Evolutionary conservation across 1,140 invertebrate genomes (phyloP).

Genomic region (Eubasilissa regina): DNA sequence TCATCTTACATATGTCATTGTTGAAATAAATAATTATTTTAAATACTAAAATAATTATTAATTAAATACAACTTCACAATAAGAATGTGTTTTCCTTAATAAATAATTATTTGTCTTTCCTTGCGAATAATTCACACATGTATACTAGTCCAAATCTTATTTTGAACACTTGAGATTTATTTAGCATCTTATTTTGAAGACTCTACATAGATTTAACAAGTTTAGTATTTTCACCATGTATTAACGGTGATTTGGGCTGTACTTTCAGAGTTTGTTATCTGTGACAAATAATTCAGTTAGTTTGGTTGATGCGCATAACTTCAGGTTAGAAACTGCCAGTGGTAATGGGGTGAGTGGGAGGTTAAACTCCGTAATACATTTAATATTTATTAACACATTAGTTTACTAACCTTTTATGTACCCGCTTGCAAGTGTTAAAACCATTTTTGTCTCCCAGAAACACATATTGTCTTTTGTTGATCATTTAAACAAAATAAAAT

Average conservation of each 20-base stretch:
- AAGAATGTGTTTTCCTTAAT: too few species aligned
- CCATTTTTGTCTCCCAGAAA: conserved; percentile 47
- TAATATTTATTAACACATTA: conserved; percentile 21
- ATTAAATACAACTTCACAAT: too few species aligned
- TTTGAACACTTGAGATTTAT: too few species aligned
- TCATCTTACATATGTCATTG: too few species aligned
- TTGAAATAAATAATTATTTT: too few species aligned
- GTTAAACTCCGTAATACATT: conserved; percentile 34
- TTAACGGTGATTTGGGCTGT: conserved; percentile 56
- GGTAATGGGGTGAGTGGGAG: conserved; percentile 59
- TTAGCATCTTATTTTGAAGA: not conserved
- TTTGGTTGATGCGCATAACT: conserved; percentile 53
- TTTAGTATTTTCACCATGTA: conserved; percentile 3
- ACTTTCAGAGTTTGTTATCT: conserved; percentile 59
- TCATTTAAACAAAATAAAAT: too few species aligned
- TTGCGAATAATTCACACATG: too few species aligned
- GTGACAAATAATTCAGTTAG: conserved; percentile 56
- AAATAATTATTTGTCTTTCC: too few species aligned
- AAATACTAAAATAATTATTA: too few species aligned
- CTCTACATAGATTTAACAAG: not conserved
- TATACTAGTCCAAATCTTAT: too few species aligned
- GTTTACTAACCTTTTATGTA: not conserved
- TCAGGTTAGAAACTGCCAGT: conserved; percentile 40
- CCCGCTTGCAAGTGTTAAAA: conserved; percentile 1
- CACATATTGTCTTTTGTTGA: too few species aligned